Percentiles rank a stretch among this genome's conserved stretches.
These are phyloP conservation scores for Anthopleura sola DNA, from an alignment of 64 coral and sea anemone genomes.

Conservation along the genomic window DNA sequence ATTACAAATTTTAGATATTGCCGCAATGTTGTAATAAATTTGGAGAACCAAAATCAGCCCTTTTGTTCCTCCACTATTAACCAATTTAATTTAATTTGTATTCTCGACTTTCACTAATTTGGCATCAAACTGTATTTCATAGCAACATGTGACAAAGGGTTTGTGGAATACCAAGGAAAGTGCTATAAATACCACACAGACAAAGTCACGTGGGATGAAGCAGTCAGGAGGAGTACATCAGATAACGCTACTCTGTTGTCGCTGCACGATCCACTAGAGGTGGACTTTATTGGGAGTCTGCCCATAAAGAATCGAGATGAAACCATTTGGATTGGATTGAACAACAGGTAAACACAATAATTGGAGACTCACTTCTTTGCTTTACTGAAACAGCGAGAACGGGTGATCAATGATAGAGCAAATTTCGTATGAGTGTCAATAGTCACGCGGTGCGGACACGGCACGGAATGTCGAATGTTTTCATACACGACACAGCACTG, in stretches of 20 bases:
- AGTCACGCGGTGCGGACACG: no score
- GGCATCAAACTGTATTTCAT: neutral
- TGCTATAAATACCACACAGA: slow-evolving; percentile 62
- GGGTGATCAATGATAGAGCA: no score
- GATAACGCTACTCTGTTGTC: slow-evolving; percentile 59
- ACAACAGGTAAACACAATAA: slow-evolving; percentile 31
- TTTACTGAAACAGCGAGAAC: no score
- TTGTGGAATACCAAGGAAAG: slow-evolving; percentile 34
- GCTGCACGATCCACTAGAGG: slow-evolving; percentile 36
- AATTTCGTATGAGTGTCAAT: no score
- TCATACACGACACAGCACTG: no score
- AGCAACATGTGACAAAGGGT: slow-evolving; percentile 52
- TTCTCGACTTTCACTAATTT: neutral
- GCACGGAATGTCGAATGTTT: no score
- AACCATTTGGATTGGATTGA: slow-evolving; percentile 53
- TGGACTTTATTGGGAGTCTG: slow-evolving; percentile 24
- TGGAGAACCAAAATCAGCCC: no score
- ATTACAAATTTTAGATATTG: no score
- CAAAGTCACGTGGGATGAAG: slow-evolving; percentile 62
- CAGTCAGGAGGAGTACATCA: slow-evolving; percentile 47
- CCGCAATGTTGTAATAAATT: no score
- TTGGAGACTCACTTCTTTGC: neutral
- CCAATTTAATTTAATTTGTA: no score
- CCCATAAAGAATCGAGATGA: neutral
- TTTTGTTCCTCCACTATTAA: no score